Evolutionary conservation across 2,797 vertebrate genomes (phyloP).

Genomic region (Phalanger gymnotis): DNA sequence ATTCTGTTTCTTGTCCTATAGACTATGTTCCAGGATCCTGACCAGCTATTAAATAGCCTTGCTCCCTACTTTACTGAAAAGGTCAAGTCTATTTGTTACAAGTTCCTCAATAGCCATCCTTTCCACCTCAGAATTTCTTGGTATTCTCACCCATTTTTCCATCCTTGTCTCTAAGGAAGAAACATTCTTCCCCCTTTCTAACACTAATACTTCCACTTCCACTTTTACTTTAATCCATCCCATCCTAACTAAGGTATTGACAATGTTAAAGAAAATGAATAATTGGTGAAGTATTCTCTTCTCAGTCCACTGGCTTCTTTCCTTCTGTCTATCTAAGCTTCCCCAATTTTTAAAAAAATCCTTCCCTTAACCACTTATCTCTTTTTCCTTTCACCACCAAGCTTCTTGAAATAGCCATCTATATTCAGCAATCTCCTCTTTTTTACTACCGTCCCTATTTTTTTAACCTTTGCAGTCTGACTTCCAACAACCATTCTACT

Average conservation of each 20-base stretch:
- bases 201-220: background rate
- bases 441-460: background rate
- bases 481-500: background rate
- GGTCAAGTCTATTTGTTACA: background rate
- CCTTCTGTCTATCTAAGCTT: background rate
- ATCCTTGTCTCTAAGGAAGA: background rate
- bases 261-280: background rate
- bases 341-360: background rate
- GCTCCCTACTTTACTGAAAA: conserved; percentile 8
- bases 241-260: background rate
- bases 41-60: background rate
- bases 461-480: background rate
- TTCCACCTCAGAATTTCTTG: background rate
- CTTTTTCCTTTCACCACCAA: background rate
- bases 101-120: background rate
- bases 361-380: background rate
- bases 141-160: background rate
- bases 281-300: background rate
- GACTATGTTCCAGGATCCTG: background rate
- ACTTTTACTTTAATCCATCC: background rate
- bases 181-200: background rate
- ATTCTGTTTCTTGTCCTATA: background rate
- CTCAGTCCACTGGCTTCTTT: background rate
- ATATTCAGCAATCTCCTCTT: background rate
- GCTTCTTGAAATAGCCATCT: background rate